phyloP scores from a whole-genome alignment of 2,797 vertebrate species.

The Peromyscus eremicus region DNA sequence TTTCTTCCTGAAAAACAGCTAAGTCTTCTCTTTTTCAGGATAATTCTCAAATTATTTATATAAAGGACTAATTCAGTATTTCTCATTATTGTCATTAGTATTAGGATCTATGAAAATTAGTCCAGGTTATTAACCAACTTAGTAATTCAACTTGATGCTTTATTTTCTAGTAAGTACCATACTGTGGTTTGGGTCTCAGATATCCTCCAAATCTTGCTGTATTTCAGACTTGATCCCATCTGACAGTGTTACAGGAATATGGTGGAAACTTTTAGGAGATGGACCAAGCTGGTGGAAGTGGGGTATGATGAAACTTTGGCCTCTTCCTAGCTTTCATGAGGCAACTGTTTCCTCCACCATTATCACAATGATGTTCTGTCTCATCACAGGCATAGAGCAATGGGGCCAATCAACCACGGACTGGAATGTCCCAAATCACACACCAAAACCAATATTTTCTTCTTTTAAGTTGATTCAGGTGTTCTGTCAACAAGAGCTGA shows the following conservation, averaged over 20 bases:
- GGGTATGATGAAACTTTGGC: neutral
- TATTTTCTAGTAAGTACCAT: conserved; percentile 76
- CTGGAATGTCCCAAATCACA: neutral
- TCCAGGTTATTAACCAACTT: conserved; percentile 62
- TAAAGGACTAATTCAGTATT: conserved; percentile 49
- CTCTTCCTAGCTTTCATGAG: neutral
- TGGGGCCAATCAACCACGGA: no score
- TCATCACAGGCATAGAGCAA: no score
- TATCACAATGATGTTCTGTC: neutral
- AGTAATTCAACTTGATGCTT: conserved; percentile 70
- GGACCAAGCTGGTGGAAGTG: neutral
- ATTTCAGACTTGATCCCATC: neutral
- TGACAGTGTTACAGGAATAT: neutral
- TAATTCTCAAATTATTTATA: conserved; percentile 26
- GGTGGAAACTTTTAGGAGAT: neutral
- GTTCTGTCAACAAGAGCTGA: neutral
- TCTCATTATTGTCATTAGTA: conserved; percentile 74
- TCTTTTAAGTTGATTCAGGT: neutral
- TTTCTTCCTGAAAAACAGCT: conserved; percentile 2
- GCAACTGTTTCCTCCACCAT: neutral
- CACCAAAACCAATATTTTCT: neutral
- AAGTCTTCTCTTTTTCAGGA: conserved; percentile 58
- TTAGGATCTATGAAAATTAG: conserved; percentile 76
- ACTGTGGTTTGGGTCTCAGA: neutral
- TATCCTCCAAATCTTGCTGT: neutral